Evolutionary conservation across 2,113 vertebrate genomes (phyloP).

Genomic region (Motacilla tschutschensis): DNA sequence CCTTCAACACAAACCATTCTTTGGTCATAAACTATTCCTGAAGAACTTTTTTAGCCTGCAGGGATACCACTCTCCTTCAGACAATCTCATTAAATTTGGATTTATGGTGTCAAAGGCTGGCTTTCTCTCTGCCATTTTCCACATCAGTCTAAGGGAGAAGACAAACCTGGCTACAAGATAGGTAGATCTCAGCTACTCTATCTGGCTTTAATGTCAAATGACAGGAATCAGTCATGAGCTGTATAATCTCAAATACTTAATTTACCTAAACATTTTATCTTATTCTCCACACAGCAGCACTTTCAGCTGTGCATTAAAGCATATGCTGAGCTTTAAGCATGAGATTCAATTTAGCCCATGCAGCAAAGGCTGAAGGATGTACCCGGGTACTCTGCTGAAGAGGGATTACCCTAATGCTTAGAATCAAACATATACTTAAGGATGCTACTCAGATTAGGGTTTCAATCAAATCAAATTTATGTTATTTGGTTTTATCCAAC

Average conservation of each 20-base stretch:
- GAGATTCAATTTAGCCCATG: neutral
- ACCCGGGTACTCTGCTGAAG: neutral
- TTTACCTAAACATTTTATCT: neutral
- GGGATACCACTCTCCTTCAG: neutral
- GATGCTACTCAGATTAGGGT: neutral
- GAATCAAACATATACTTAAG: neutral
- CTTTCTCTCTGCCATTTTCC: neutral
- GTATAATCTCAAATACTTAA: neutral
- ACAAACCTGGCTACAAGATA: neutral
- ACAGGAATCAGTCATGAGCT: neutral
- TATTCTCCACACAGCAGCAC: neutral
- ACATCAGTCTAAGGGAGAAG: neutral
- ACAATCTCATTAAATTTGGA: neutral
- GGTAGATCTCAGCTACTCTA: neutral
- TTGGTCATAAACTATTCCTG: neutral
- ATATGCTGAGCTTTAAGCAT: neutral
- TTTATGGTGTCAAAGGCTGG: accelerated
- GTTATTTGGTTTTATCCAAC: neutral
- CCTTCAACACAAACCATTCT: neutral
- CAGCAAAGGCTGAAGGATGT: neutral
- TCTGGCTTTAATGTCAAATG: neutral
- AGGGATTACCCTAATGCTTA: neutral
- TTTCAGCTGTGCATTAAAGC: neutral
- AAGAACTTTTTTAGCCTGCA: neutral
- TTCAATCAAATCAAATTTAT: neutral